Conservation (phyloP, 2,113 vertebrate genomes). For the Corydoras maculifer region DNA sequence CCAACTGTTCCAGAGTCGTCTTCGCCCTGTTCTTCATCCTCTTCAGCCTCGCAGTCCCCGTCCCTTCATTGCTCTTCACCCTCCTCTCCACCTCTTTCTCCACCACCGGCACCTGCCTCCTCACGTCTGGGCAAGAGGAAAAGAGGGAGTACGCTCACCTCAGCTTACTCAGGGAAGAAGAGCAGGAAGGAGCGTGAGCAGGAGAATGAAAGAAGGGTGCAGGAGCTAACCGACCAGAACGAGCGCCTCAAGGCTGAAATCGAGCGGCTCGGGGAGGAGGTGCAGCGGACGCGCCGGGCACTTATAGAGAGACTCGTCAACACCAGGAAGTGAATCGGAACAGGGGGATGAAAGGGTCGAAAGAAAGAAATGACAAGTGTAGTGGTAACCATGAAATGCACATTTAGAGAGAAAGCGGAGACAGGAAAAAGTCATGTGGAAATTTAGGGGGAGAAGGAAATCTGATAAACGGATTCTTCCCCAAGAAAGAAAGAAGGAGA, state of each 20-base stretch:
- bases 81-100: constrained; percentile 59
- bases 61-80: constrained; percentile 66
- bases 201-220: constrained; percentile 77
- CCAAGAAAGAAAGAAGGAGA: constrained; percentile 17
- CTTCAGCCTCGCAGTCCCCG: constrained; percentile 61
- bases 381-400: constrained; percentile 36
- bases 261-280: constrained; percentile 75
- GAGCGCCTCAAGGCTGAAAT: constrained; percentile 80
- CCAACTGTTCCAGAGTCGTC: constrained; percentile 65
- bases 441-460: constrained; percentile 36
- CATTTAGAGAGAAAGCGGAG: constrained; percentile 36
- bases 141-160: constrained; percentile 55
- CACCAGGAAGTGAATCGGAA: constrained; percentile 60
- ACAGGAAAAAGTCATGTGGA: constrained; percentile 39
- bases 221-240: constrained; percentile 80
- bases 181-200: constrained; percentile 77
- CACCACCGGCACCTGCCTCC: constrained; percentile 47
- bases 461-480: constrained; percentile 21
- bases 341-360: constrained; percentile 14
- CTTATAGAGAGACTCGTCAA: constrained; percentile 86
- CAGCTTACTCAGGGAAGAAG: constrained; percentile 68
- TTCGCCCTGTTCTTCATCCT: constrained; percentile 66
- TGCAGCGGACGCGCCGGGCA: constrained; percentile 74
- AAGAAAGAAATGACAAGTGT: constrained; percentile 2
- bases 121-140: constrained; percentile 61